phyloP scores from a whole-genome alignment of 2,113 vertebrate genomes.

The Hemicordylus capensis region DNA sequence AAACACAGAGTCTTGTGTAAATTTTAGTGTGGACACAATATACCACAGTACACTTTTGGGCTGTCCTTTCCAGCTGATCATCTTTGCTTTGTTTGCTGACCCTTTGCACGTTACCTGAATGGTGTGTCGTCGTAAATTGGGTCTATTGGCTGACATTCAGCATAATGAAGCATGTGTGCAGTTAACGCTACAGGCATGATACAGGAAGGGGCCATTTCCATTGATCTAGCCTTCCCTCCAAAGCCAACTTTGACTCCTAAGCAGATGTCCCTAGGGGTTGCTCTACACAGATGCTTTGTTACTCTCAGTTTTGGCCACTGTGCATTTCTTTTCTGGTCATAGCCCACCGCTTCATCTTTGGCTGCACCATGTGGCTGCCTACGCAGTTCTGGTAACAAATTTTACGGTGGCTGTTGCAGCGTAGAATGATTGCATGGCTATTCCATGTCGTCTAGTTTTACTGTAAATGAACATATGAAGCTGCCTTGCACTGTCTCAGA shows the following conservation, averaged over 20 bases:
- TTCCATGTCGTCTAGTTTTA: neutral
- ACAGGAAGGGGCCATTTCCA: too few relatives aligned
- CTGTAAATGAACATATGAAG: neutral
- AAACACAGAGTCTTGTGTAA: neutral
- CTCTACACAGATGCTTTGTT: too few relatives aligned
- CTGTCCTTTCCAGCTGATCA: neutral
- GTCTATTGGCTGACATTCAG: too few relatives aligned
- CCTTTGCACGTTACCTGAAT: neutral
- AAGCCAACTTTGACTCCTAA: too few relatives aligned
- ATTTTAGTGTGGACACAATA: neutral
- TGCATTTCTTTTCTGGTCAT: neutral
- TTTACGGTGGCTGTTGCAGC: too few relatives aligned
- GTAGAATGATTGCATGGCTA: neutral
- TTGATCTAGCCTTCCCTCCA: too few relatives aligned
- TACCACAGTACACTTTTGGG: neutral
- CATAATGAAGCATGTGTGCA: too few relatives aligned
- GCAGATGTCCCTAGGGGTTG: too few relatives aligned
- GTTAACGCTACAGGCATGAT: too few relatives aligned
- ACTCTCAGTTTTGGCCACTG: too few relatives aligned
- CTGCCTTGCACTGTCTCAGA: neutral
- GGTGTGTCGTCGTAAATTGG: neutral
- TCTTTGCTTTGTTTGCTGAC: neutral
- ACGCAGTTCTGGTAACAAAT: neutral
- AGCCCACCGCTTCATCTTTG: neutral
- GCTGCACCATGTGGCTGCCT: neutral